These are phyloP conservation scores for Dromococcyx pavoninus DNA, from an alignment of 2,797 vertebrate genomes.

Conservation along the genomic window DNA sequence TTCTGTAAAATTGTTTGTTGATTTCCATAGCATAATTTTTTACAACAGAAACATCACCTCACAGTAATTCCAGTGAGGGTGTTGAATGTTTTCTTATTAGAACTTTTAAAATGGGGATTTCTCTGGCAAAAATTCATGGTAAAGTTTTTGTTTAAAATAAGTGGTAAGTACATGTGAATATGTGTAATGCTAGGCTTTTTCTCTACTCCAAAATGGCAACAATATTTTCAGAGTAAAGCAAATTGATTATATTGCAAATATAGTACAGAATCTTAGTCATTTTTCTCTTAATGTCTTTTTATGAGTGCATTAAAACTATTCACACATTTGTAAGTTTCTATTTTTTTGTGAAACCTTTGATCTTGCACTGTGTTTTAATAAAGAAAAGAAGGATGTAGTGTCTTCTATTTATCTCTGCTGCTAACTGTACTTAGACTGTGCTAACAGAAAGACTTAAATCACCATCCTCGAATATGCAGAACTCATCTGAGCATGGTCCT, in stretches of 20 bases:
- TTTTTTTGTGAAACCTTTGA: constrained; percentile 75
- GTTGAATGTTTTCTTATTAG: constrained; percentile 71
- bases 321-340: constrained; percentile 76
- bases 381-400: constrained; percentile 46
- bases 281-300: constrained; percentile 70
- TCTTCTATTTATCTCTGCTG: constrained; percentile 28
- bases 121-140: constrained; percentile 61
- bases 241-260: constrained; percentile 67
- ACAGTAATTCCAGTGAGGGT: constrained; percentile 38
- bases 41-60: constrained; percentile 49
- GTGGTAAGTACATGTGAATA: constrained; percentile 74
- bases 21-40: constrained; percentile 65
- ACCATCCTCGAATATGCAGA: background rate
- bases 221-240: constrained; percentile 78
- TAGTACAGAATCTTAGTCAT: constrained; percentile 63
- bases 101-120: constrained; percentile 74
- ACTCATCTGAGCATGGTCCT: background rate
- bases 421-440: background rate
- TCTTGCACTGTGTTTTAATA: constrained; percentile 77
- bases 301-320: constrained; percentile 73
- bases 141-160: constrained; percentile 68
- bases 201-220: constrained; percentile 72
- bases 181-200: constrained; percentile 73
- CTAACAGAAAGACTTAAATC: background rate
- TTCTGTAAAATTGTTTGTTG: constrained; percentile 59